These are phyloP conservation scores for Epistrophe eligans DNA, from an alignment of 2,888 invertebrate genomes.

Conservation along the genomic window DNA sequence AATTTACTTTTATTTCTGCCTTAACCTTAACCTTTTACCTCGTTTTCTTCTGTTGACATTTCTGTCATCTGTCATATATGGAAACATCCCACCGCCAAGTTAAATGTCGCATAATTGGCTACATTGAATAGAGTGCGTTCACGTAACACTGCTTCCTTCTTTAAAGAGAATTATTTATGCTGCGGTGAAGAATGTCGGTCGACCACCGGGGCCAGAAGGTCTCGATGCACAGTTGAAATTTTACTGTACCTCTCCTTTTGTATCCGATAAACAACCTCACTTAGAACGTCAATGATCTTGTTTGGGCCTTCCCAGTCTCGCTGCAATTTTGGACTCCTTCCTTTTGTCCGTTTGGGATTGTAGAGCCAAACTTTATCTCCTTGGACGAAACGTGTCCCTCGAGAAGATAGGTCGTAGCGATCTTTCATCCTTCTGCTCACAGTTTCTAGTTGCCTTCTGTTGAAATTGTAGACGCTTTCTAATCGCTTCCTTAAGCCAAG, in stretches of 20 bases:
- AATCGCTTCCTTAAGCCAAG: not conserved
- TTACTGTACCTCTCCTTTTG: not conserved
- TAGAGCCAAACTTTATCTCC: slow-evolving; percentile 22
- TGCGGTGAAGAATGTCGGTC: slow-evolving; percentile 83
- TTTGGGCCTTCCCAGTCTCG: slow-evolving; percentile 11
- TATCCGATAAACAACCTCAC: not conserved
- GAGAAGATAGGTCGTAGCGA: slow-evolving; percentile 1
- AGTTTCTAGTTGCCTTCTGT: not conserved
- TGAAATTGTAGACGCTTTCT: not conserved
- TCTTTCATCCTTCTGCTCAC: not conserved
- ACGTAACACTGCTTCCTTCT: not conserved
- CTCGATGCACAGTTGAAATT: not conserved
- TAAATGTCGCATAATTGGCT: no score
- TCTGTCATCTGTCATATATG: no score
- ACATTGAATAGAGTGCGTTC: not conserved
- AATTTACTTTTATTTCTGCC: no score
- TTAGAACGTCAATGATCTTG: not conserved
- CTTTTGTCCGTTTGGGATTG: not conserved
- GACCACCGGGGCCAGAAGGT: not conserved
- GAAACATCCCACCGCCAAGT: no score
- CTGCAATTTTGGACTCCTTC: slow-evolving; percentile 1
- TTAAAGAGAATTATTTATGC: not conserved
- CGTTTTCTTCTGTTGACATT: no score
- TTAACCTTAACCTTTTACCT: no score
- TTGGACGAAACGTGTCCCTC: slow-evolving; percentile 84